Conservation (phyloP, 2,797 vertebrate species). For the Rallus crepitans region DNA sequence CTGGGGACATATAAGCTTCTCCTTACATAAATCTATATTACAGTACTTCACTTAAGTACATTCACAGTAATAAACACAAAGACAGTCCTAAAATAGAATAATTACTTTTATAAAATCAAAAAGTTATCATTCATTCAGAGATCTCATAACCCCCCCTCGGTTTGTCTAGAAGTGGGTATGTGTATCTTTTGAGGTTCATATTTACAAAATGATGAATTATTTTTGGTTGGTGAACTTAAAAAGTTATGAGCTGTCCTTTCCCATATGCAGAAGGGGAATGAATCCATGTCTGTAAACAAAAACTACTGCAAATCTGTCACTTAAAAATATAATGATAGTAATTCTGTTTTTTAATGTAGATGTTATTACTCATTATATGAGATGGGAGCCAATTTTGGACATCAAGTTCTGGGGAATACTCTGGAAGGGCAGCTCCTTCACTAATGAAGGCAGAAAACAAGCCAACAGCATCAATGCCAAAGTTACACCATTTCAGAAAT, state of each 20-base stretch:
- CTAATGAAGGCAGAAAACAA: not conserved
- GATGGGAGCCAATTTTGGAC: not conserved
- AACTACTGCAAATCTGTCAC: not conserved
- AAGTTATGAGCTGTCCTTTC: not conserved
- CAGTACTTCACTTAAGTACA: not conserved
- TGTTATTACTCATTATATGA: not conserved
- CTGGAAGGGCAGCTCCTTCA: not conserved
- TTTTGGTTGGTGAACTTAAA: not conserved
- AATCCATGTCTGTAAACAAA: not conserved
- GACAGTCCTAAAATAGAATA: not conserved
- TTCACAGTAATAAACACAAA: not conserved
- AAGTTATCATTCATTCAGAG: not conserved
- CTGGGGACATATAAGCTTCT: not conserved
- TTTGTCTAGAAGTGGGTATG: not conserved
- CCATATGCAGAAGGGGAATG: not conserved
- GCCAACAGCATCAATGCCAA: not conserved
- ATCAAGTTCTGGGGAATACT: not conserved
- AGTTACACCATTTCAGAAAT: not conserved
- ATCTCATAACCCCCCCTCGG: not conserved
- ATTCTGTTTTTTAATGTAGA: not conserved
- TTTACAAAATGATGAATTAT: not conserved
- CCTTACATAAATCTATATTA: not conserved
- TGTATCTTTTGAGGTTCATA: not conserved
- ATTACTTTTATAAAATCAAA: not conserved
- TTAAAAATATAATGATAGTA: not conserved